These are phyloP conservation scores for Corythornis vintsioides DNA, from an alignment of 2,113 vertebrate species.

Conservation along the genomic window DNA sequence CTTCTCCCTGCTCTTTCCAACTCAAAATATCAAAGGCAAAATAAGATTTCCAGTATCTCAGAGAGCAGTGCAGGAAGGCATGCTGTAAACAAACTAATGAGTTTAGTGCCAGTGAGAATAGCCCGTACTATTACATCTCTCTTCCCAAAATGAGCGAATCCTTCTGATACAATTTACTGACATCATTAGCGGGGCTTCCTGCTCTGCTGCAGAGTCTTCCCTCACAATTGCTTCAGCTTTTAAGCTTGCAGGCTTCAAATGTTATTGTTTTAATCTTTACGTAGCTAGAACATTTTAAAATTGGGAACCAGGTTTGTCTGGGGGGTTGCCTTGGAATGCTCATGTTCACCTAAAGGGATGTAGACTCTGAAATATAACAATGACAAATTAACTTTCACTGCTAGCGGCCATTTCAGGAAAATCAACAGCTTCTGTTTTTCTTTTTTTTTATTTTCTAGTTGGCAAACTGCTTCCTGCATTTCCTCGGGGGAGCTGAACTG, in stretches of 20 bases:
- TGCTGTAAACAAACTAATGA: slow-evolving; percentile 55
- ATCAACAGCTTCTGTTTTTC: not conserved
- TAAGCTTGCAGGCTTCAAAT: slow-evolving; percentile 8
- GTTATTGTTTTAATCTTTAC: slow-evolving; percentile 55
- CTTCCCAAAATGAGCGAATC: slow-evolving; percentile 67
- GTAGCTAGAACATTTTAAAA: not conserved
- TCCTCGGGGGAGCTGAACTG: not conserved
- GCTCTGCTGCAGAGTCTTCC: not conserved
- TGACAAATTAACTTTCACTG: not conserved
- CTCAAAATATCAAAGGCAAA: not conserved
- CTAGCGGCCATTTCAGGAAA: not conserved
- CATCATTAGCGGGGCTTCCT: slow-evolving; percentile 57
- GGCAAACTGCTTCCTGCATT: not conserved
- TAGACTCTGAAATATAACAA: not conserved
- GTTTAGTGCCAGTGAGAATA: slow-evolving; percentile 66
- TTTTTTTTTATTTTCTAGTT: not conserved
- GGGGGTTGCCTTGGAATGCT: not conserved
- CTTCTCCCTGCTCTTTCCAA: not conserved
- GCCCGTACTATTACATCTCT: slow-evolving; percentile 40
- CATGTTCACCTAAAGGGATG: slow-evolving; percentile 2
- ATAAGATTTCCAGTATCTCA: not conserved
- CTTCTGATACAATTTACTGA: slow-evolving; percentile 68
- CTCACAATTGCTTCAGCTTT: not conserved
- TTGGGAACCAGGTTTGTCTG: not conserved
- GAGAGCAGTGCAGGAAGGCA: not conserved